Evolutionary conservation across 2,888 invertebrate genomes (phyloP), one percentile per base, ranked within the genome.

Genomic region (Sacculina carcini): DNA sequence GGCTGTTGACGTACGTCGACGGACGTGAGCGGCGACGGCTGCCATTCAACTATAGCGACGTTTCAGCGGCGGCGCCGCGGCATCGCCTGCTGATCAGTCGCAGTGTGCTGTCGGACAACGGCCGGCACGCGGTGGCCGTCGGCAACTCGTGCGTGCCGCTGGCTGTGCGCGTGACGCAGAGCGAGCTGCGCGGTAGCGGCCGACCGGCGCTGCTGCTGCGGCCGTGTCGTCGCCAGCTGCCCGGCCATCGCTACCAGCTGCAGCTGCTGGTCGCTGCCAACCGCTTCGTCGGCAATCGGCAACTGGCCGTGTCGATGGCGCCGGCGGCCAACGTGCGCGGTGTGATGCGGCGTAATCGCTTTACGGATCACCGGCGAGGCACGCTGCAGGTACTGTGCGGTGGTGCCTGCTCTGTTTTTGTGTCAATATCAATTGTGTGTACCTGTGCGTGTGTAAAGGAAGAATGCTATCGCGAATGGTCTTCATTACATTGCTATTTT

Each of bases 1-100:
- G n/a, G n/a, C 79, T 89, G 0, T 73, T 89, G 9, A 90, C 90
- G 84, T 67, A 87, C 52, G 92, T 92, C 63, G 78, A 85, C 60
- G 84, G 85, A 14, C 76, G 79, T 1, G 82, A 84, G 63, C 85
- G 79, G 58, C 66, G 82, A 40, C 73, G 78, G 5, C 71, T 92
- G 14, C n/a, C n/a, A n/a, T n/a, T n/a, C n/a, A n/a, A n/a, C n/a
- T n/a, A n/a, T n/a, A n/a, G n/a, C n/a, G n/a, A n/a, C n/a, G n/a
- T n/a, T n/a, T n/a, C n/a, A n/a, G 19, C 12, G 28, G 28, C 29
- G 9, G 28, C 44, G 16, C 29, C 29, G 28, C 26, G 19, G 9
- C 44, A 28, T 14, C 5, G 23, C n/a, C 12, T 44, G 4, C 28
- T 44, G 16, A 16, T 44, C 26, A 81, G 87, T 61, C 83, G 86